Evolutionary conservation across 2,113 vertebrate species (phyloP).

Genomic region (Eleginops maclovinus): DNA sequence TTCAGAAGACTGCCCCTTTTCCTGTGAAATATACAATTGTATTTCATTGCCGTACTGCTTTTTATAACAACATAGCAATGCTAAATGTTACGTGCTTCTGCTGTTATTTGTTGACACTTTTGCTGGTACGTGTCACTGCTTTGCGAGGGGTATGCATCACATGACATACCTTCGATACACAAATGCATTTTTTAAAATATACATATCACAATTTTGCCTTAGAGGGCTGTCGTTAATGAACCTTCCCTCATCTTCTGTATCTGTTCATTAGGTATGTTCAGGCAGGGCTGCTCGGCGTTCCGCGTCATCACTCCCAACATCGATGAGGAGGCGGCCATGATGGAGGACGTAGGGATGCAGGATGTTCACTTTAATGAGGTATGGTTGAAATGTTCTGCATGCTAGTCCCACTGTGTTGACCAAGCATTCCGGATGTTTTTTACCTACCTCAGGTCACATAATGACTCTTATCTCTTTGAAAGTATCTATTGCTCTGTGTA

Average conservation of each 20-base stretch:
- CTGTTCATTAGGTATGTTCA: conserved; percentile 89
- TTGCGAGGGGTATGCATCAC: too few species aligned
- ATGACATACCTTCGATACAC: too few species aligned
- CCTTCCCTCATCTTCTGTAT: background rate
- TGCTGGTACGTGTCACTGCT: too few species aligned
- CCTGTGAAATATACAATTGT: background rate
- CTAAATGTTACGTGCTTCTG: background rate
- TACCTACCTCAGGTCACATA: conserved; percentile 6
- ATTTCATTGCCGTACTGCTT: background rate
- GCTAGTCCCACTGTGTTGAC: background rate
- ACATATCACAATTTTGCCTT: too few species aligned
- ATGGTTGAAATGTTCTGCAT: background rate
- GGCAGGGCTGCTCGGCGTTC: conserved; percentile 94
- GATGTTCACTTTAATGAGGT: conserved; percentile 99
- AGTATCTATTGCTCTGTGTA: conserved; percentile 43
- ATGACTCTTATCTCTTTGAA: conserved; percentile 58
- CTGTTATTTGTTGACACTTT: too few species aligned
- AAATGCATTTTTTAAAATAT: too few species aligned
- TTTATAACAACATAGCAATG: background rate
- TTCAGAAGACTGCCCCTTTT: background rate
- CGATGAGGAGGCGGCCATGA: conserved; percentile 98
- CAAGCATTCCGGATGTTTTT: background rate
- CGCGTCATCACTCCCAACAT: conserved; percentile 97
- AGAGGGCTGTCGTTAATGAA: background rate
- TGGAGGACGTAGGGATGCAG: conserved; percentile 99